A percentile compares a stretch with the other conserved stretches of the same genome.
These are phyloP conservation scores for Tragelaphus imberbis DNA, from an alignment of 2,113 vertebrate species.

Conservation along the genomic window DNA sequence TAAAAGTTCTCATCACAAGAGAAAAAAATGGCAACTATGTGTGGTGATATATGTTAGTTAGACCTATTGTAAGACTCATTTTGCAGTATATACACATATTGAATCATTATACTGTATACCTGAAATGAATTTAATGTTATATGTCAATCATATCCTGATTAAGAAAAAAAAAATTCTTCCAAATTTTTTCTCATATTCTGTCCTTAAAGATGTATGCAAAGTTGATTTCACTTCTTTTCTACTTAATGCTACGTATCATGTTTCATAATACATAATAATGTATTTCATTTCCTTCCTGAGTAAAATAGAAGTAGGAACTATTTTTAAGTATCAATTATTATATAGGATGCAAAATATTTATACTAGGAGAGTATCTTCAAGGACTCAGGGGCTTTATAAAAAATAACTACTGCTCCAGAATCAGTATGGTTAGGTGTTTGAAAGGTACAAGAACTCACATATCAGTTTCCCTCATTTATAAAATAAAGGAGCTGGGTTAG, in stretches of 20 bases:
- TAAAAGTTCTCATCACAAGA: neutral
- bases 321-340: neutral
- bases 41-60: neutral
- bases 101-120: neutral
- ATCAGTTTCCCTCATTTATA: constrained; percentile 18
- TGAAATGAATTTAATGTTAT: neutral
- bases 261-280: neutral
- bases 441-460: neutral
- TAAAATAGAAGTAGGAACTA: neutral
- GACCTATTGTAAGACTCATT: neutral
- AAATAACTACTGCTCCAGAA: neutral
- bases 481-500: constrained; percentile 21
- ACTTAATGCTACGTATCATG: neutral
- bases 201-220: neutral
- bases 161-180: neutral
- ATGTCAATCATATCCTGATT: neutral
- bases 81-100: neutral
- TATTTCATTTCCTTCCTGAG: neutral
- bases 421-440: neutral
- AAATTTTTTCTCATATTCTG: neutral
- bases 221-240: neutral
- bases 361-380: neutral
- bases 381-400: neutral
- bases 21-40: neutral
- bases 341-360: neutral